Conservation (phyloP, 2,113 vertebrate genomes). For the Equus przewalskii region DNA sequence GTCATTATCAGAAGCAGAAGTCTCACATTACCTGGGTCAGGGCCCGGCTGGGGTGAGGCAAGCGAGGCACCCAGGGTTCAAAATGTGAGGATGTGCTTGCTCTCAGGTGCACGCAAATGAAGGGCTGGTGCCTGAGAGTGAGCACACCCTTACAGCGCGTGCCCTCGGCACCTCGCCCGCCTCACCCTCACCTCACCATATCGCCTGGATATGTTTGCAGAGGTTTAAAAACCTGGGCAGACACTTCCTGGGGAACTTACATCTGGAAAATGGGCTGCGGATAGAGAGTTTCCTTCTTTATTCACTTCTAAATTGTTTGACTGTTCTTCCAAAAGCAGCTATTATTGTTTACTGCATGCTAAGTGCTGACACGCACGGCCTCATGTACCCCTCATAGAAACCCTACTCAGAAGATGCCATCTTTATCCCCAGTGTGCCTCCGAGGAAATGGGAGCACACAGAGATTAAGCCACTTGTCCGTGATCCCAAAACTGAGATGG, state of each 20-base stretch:
- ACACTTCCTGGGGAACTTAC: background rate
- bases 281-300: background rate
- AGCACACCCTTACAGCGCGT: fast-evolving
- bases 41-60: background rate
- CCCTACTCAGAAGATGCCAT: background rate
- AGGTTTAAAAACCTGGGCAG: background rate
- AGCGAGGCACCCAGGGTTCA: background rate
- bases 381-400: background rate
- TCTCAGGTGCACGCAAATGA: background rate
- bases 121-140: too few species aligned
- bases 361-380: background rate
- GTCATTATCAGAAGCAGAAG: background rate
- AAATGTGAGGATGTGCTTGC: background rate
- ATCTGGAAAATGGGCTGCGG: background rate
- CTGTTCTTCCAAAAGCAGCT: background rate
- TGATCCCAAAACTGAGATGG: background rate
- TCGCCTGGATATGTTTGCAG: background rate
- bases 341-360: background rate
- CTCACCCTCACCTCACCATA: background rate
- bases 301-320: background rate
- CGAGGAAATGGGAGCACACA: background rate
- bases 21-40: background rate
- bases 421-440: background rate
- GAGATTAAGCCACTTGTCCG: background rate
- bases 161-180: fast-evolving